phyloP scores from a whole-genome alignment of 2,113 vertebrate species.

The Meleagris gallopavo region DNA sequence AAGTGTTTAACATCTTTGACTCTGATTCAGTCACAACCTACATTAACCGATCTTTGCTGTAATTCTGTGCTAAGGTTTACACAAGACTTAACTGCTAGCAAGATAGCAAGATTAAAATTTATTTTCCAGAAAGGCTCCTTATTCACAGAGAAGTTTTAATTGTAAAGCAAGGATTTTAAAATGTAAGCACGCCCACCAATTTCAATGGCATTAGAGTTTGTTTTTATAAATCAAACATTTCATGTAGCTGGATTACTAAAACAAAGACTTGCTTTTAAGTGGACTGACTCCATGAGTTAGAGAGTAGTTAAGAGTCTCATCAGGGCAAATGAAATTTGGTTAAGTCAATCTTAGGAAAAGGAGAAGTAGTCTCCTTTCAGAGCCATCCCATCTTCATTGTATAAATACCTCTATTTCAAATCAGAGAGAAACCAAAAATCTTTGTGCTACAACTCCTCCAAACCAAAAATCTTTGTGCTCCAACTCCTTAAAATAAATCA shows the following conservation, averaged over 20 bases:
- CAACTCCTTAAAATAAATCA: background rate
- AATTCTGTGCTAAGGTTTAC: background rate
- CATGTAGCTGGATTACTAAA: background rate
- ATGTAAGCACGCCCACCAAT: background rate
- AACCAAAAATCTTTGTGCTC: background rate
- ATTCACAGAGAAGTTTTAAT: background rate
- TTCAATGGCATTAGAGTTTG: background rate
- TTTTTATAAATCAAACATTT: background rate
- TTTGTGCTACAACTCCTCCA: background rate
- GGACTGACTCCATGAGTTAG: background rate
- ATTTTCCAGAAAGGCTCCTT: background rate
- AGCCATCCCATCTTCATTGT: background rate
- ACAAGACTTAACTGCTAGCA: background rate
- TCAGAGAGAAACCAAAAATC: background rate
- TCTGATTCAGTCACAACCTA: background rate
- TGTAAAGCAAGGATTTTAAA: background rate
- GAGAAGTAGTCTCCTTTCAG: background rate
- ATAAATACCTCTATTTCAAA: background rate
- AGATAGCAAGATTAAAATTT: background rate
- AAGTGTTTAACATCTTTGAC: conserved; percentile 4
- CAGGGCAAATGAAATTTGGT: background rate
- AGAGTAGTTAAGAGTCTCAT: background rate
- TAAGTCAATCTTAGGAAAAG: background rate
- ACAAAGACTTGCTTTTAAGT: background rate
- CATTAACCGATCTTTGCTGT: background rate